phyloP scores from a whole-genome alignment of 2,888 invertebrate species.

The Pachycephus smyrnensis region DNA sequence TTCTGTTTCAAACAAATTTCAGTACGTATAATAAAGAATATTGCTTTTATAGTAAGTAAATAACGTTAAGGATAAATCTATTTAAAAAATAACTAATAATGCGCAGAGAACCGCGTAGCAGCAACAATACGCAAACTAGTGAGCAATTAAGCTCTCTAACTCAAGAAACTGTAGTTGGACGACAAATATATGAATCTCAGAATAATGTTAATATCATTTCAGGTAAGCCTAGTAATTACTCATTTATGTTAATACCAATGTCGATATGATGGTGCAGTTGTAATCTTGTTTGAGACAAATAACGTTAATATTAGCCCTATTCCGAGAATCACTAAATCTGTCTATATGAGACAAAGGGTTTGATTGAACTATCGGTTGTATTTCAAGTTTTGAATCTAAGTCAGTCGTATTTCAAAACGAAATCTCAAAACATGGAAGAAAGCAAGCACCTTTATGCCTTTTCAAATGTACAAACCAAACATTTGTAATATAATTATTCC shows the following conservation, averaged over 20 bases:
- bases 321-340: too few relatives aligned
- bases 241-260: background rate
- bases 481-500: too few relatives aligned
- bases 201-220: background rate
- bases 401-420: too few relatives aligned
- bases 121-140: background rate
- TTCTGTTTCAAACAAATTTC: background rate
- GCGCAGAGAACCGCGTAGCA: background rate
- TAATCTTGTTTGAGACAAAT: too few relatives aligned
- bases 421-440: too few relatives aligned
- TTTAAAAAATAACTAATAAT: background rate
- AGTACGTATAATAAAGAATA: background rate
- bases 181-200: background rate
- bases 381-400: too few relatives aligned
- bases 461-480: too few relatives aligned
- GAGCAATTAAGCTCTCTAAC: background rate
- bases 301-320: too few relatives aligned
- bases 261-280: background rate
- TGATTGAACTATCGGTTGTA: too few relatives aligned
- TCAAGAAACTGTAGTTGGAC: background rate
- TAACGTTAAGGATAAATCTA: background rate
- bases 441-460: too few relatives aligned
- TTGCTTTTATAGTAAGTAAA: background rate
- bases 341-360: too few relatives aligned
- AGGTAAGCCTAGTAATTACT: background rate